phyloP scores from a whole-genome alignment of 2,797 vertebrate genomes.

The Fratercula arctica region DNA sequence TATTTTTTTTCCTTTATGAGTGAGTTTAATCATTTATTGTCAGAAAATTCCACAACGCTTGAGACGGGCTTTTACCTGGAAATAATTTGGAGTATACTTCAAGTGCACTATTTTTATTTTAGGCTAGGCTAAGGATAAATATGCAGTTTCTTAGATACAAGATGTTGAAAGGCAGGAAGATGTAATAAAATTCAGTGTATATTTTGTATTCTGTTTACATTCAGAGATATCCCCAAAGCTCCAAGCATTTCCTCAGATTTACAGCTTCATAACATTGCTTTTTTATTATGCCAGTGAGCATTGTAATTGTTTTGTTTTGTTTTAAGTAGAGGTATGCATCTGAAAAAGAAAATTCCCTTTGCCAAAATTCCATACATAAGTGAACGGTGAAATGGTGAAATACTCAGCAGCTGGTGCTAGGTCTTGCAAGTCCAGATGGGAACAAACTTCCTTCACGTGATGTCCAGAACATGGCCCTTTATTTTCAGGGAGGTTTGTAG shows the following conservation, averaged over 20 bases:
- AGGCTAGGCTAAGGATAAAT: background rate
- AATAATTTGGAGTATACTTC: background rate
- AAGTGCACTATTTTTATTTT: background rate
- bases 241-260: constrained; percentile 11
- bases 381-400: constrained; percentile 48
- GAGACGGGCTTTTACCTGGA: background rate
- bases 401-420: constrained; percentile 59
- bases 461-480: constrained; percentile 25
- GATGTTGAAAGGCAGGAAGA: background rate
- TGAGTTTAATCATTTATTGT: background rate
- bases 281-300: constrained; percentile 26
- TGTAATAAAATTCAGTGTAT: constrained; percentile 21
- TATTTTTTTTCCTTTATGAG: background rate
- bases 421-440: constrained; percentile 60
- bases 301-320: constrained; percentile 35
- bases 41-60: background rate
- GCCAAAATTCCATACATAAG: constrained; percentile 63
- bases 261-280: constrained; percentile 14
- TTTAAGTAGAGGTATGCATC: constrained; percentile 46
- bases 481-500: constrained; percentile 35
- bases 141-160: background rate
- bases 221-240: constrained; percentile 1
- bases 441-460: constrained; percentile 36
- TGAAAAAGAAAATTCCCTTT: constrained; percentile 32
- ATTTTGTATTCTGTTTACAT: constrained; percentile 44